Evolutionary conservation across 1,140 invertebrate species (phyloP), one percentile per base, ranked within the genome.

Genomic region (Chymomyza costata): DNA sequence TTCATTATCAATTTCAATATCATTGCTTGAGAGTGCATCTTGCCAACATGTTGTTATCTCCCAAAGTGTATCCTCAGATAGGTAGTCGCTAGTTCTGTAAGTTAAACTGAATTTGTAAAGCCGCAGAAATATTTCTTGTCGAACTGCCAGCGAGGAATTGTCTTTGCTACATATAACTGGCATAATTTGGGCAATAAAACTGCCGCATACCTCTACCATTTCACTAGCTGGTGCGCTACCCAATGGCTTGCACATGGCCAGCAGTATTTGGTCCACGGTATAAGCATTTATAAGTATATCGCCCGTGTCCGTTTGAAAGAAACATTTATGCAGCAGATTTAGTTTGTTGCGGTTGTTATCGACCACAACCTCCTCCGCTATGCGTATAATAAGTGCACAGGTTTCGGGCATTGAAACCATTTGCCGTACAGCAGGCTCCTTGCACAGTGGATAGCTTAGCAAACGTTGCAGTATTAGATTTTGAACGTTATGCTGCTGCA

Each of bases 11-110:
- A 86, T 69, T 25, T 69, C 51, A 3, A 82, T 84, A 32, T 85
- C 73, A 13, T 82, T 65, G 49, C 78, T 83, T 2, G 81, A 86
- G 10, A 88, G 41, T n/a, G 84, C 84, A 82, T 88, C 87, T 69
- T 88, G 86, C 88, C 88, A 89, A 25, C 87, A 86, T n/a, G 86
- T 87, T 11, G 86, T 87, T 3, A 87, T 73, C 67, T 89, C 87
- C 85, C 86, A 87, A 16, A 88, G 59, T 5, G 87, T 88, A 52
- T 88, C 87, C 28, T 85, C 68, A 0, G 86, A 86, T 5, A 88
- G 51, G 48, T 71, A 71, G 46, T 88, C 68, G 6, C 58, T 63
- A 1, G 55, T 41, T 5, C 46, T 50, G 16, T 78, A 65, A 49
- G 80, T 71, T 55, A 87, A 82, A 19, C 82, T 86, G n/a, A 88